phyloP scores from a whole-genome alignment of 2,888 invertebrate genomes.

The Automeris io region DNA sequence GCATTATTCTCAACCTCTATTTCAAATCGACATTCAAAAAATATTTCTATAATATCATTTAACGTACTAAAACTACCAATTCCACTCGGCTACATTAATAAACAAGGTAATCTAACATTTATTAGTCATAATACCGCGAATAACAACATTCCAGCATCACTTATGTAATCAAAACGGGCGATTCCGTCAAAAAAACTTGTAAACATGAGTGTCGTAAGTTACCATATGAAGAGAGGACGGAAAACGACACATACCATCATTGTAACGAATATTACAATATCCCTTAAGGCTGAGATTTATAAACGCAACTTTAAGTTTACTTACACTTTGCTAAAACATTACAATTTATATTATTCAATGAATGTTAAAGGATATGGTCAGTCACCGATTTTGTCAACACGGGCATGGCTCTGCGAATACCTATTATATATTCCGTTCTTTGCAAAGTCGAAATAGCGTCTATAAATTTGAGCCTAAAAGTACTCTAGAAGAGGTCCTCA shows the following conservation, averaged over 20 bases:
- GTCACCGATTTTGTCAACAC: no score
- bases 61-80: constrained; percentile 2
- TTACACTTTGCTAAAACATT: no score
- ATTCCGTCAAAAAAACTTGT: constrained; percentile 21
- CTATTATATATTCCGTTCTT: no score
- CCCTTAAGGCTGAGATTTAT: no score
- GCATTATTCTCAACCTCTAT: not conserved
- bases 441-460: no score
- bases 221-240: constrained; percentile 6
- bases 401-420: no score
- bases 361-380: no score
- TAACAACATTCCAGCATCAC: constrained; percentile 20
- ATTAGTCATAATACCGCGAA: constrained; percentile 28
- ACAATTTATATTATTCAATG: no score
- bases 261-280: constrained; percentile 9
- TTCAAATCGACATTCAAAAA: not conserved
- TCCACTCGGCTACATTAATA: constrained; percentile 4
- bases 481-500: no score
- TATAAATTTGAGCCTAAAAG: no score
- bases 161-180: constrained; percentile 25
- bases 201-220: constrained; percentile 18
- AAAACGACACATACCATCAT: constrained; percentile 19
- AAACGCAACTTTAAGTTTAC: no score
- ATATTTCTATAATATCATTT: not conserved
- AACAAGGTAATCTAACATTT: constrained; percentile 20